Evolutionary conservation across 2,888 invertebrate species (phyloP), one percentile per base, ranked within the genome.

Genomic region (Lasiommata megera): DNA sequence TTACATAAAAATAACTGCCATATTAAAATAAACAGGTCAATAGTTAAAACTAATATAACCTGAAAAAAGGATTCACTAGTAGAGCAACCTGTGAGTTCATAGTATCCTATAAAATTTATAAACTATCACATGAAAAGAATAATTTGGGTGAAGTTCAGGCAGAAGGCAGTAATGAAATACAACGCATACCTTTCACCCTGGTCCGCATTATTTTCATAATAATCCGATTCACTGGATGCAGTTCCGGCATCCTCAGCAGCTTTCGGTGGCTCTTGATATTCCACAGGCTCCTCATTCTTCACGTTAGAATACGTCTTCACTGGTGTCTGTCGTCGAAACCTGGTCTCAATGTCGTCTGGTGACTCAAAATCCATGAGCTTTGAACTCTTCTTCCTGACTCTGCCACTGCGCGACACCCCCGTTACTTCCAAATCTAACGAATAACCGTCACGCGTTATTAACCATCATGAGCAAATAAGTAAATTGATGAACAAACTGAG

Each of bases 321-420:
- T 0, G 85, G 84, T 0, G 85, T 82, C 59, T 90, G 82, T 68
- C 84, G 76, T 0, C 84, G 72, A 67, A 90, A 93, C 56, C 92
- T 91, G 18, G 93, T 91, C 65, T 95, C 96, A 51, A 96, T 93
- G 73, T 97, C 97, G 77, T 98, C 98, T 0, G 96, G 95, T 0
- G 96, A 96, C 78, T 97, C 96, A 86, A 98, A 98, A 81, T 98
- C 98, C 85, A 97, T 94, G 41, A 99, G 91, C 79, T 98, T 98
- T 0, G 98, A 97, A 14, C 98, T 98, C 84, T 98, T 98, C 88
- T 98, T 98, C 55, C 98, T 92, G 0, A 98, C 97, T 57, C 97
- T 92, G 17, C 97, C 97, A 69, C 97, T 97, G 58, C 97, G 93
- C 1, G 97, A 97, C 38, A 97, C 94, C 7, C 97, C 97, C 54